phyloP scores from a whole-genome alignment of 2,888 invertebrate species.

The Argynnis bischoffii region DNA sequence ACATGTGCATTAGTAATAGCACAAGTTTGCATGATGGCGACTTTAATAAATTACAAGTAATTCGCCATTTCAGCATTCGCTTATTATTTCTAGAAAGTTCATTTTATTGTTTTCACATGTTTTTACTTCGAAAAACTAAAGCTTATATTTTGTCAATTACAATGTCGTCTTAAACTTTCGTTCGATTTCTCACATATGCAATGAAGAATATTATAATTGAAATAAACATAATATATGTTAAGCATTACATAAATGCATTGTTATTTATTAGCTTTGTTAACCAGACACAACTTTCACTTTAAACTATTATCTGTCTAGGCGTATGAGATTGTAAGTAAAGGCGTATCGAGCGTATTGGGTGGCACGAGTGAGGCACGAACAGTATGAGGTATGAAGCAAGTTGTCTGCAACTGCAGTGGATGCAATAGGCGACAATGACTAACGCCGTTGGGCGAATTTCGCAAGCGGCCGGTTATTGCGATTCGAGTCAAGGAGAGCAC shows the following conservation, averaged over 20 bases:
- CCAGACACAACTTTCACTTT: slow-evolving; percentile 29
- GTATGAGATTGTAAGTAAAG: slow-evolving; percentile 32
- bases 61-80: slow-evolving; percentile 3
- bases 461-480: slow-evolving; percentile 66
- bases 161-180: background rate
- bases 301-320: slow-evolving; percentile 33
- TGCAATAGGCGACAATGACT: slow-evolving; percentile 75
- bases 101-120: background rate
- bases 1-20: slow-evolving; percentile 59
- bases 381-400: slow-evolving; percentile 40
- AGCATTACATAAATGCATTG: background rate
- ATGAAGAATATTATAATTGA: background rate
- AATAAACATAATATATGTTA: background rate
- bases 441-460: slow-evolving; percentile 68
- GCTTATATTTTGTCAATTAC: background rate
- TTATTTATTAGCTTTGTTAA: slow-evolving; percentile 13
- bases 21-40: slow-evolving; percentile 41
- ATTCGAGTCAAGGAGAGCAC: slow-evolving; percentile 71
- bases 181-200: too few relatives aligned
- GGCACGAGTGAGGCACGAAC: slow-evolving; percentile 15
- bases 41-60: slow-evolving; percentile 2
- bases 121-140: background rate
- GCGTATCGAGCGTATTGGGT: slow-evolving; percentile 32
- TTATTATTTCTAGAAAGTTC: background rate
- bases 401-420: slow-evolving; percentile 45